A percentile compares a stretch with the other conserved stretches of the same genome.
phyloP scores from a whole-genome alignment of 2,113 vertebrate species.

The Amazona guildingii region DNA sequence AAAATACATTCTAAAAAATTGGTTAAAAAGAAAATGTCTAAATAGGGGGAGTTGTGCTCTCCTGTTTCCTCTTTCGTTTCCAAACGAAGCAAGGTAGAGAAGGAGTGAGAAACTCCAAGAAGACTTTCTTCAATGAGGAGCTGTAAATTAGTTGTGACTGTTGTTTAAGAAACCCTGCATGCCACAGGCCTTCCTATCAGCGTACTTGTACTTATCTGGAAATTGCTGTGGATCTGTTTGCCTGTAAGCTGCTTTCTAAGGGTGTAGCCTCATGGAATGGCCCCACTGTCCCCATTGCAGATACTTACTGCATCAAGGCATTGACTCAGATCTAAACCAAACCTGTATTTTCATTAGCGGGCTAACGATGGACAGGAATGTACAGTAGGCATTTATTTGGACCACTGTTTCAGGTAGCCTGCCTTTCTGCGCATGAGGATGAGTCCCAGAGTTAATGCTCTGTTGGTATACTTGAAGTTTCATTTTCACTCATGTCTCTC shows the following conservation, averaged over 20 bases:
- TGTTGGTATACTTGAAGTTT: background rate
- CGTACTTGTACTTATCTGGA: background rate
- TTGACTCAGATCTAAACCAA: background rate
- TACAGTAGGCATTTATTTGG: background rate
- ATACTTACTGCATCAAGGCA: background rate
- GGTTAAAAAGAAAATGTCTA: background rate
- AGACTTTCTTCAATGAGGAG: background rate
- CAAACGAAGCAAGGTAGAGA: background rate
- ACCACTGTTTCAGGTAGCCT: background rate
- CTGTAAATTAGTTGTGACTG: background rate
- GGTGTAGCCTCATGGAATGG: background rate
- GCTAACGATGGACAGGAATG: background rate
- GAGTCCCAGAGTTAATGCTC: background rate
- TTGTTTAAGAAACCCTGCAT: background rate
- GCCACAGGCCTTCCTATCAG: background rate
- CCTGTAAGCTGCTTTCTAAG: background rate
- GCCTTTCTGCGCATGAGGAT: rapidly evolving
- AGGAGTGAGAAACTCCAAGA: background rate
- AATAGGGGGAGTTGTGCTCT: background rate
- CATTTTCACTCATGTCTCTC: background rate
- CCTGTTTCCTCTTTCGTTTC: background rate
- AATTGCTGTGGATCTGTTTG: background rate
- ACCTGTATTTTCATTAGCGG: rapidly evolving
- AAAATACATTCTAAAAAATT: background rate
- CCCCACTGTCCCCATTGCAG: background rate